A percentile compares a stretch with the other conserved stretches of the same genome.
These are phyloP conservation scores for Orius laevigatus DNA, from an alignment of 1,140 invertebrate species.

Conservation along the genomic window DNA sequence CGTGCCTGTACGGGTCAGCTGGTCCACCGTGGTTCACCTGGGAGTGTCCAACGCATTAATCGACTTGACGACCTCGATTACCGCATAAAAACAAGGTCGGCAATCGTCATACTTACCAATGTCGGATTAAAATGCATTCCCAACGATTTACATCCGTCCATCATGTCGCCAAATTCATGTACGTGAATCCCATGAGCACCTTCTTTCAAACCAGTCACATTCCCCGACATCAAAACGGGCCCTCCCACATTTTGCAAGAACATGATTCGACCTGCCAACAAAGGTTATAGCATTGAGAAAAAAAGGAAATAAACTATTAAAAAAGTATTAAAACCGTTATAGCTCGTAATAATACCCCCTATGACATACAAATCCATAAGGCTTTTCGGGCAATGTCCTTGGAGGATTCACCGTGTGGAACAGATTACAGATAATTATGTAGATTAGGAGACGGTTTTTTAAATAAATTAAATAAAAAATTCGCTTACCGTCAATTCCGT, in stretches of 20 bases:
- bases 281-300: background rate
- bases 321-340: too few species aligned
- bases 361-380: too few species aligned
- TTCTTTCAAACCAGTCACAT: constrained; percentile 36
- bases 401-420: too few species aligned
- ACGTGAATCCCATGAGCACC: constrained; percentile 60
- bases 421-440: too few species aligned
- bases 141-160: constrained; percentile 36
- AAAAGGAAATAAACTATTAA: too few species aligned
- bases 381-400: too few species aligned
- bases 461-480: too few species aligned
- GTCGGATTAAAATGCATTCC: constrained; percentile 31
- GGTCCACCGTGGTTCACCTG: constrained; percentile 32
- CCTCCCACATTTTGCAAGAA: constrained; percentile 22
- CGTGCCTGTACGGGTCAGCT: constrained; percentile 31
- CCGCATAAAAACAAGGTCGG: background rate
- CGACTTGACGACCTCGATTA: background rate
- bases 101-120: constrained; percentile 23
- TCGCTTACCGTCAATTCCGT: background rate
- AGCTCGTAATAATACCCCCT: too few species aligned
- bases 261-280: constrained; percentile 3
- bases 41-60: constrained; percentile 2
- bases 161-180: constrained; percentile 51
- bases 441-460: too few species aligned
- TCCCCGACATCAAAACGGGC: constrained; percentile 34